Evolutionary conservation across 2,888 invertebrate species (phyloP), one percentile per base, ranked within the genome.

Genomic region (Tiliacea citrago): DNA sequence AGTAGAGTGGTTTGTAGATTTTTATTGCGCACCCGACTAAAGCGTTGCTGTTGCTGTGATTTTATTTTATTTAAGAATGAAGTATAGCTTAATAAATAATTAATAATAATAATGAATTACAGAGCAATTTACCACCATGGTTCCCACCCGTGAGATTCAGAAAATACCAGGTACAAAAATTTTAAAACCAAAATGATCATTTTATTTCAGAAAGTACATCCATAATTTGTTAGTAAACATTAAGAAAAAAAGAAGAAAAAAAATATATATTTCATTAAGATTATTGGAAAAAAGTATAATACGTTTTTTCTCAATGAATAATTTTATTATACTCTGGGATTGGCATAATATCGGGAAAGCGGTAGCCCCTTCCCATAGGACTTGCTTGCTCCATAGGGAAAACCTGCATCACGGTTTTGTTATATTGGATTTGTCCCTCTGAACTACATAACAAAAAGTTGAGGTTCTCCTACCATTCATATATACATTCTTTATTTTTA

Each of bases 1-100:
- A 85, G 75, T 81, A 65, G 68, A 81, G 79, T 78, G 83, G 76
- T 84, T 86, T 79, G 61, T 68, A 71, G 62, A 66, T 74, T 74
- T 77, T 72, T 78, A 68, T 78, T 78, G 42, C 35, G 66, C 55
- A 53, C 13, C 35, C 10, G 0, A 73, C 49, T 66, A 29, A 62
- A 67, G 24, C 18, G 47, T 66, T 51, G 10, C 29, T 61, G 49
- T 39, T 49, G 21, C 24, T 47, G 55, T 13, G 1, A 57, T 68
- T 61, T 65, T 35, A 62, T 76, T 67, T 24, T 2, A 53, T n/a
- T 53, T 21, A 18, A 1, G 35, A 21, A 61, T 21, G 9, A 4
- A 47, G 12, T 18, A n/a, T 8, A 18, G n/a, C 2, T 13, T n/a
- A 29, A 21, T 24, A n/a, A 61, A 51, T 39, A 39, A 39, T 39